Evolutionary conservation across 1,140 invertebrate genomes (phyloP), one percentile per base, ranked within the genome.

Genomic region (Ceratina japonica): DNA sequence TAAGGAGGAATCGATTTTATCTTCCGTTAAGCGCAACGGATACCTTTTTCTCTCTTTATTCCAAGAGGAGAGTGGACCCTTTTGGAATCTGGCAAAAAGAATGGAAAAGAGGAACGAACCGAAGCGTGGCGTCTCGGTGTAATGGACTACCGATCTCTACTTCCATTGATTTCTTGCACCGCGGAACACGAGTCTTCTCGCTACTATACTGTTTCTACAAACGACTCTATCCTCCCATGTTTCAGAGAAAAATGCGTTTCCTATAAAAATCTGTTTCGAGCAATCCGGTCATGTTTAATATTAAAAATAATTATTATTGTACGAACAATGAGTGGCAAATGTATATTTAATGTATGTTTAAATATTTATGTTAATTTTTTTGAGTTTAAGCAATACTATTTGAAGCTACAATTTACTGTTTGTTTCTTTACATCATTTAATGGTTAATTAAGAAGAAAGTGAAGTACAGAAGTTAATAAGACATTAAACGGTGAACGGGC

Each of bases 131-230:
- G 76, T 70, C 61, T 31, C 52, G 74, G 56, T 68, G 51, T 65
- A 64, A 79, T 66, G 64, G 51, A 51, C 65, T 22, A 74, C 71
- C 68, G 66, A 78, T 69, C 54, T 72, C 54, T 65, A 69, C 68
- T 61, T 72, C 54, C 61, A 69, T 61, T 68, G 81, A 84, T 84
- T 84, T 83, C 82, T 84, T 68, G 71, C 82, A 56, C 82, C 54
- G 58, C 69, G 66, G 72, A 73, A 84, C 83, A 84, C 69, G 83
- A 76, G 59, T 76, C 63, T 83, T 84, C 83, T 84, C 83, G 81
- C 83, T 82, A 22, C 24, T 61, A 44, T 70, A 58, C 52, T 51
- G 22, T 24, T 49, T 18, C 20, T 13, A 37, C 3, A 7, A 12
- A 56, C 54, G n/a, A 56, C n/a, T 0, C 10, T 44, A 10, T 44